Conservation (phyloP, 2,888 invertebrate species). For the Tubulanus polymorphus region DNA sequence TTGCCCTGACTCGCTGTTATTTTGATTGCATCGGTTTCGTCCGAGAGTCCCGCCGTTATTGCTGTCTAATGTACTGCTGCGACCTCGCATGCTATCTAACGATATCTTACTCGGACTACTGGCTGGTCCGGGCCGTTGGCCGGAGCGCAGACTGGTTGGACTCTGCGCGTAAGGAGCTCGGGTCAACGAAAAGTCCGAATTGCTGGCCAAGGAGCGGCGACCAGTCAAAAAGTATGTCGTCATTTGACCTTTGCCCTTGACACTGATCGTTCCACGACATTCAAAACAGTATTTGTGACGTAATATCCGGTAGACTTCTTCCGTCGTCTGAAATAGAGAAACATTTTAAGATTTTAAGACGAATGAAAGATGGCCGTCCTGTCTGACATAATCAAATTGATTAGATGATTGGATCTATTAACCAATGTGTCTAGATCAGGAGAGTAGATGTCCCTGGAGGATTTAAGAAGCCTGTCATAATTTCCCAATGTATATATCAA, state of each 20-base stretch:
- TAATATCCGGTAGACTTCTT: constrained; percentile 74
- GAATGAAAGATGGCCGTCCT: too few relatives aligned
- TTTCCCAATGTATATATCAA: too few relatives aligned
- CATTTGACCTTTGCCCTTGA: constrained; percentile 91
- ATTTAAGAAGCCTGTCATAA: too few relatives aligned
- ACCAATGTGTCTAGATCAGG: too few relatives aligned
- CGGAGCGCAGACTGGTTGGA: not conserved
- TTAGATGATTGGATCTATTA: too few relatives aligned
- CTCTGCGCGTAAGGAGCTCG: not conserved
- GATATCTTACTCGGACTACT: not conserved
- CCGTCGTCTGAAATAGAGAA: constrained; percentile 63
- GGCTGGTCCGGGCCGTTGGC: not conserved
- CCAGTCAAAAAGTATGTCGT: constrained; percentile 77
- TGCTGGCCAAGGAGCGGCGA: constrained; percentile 20
- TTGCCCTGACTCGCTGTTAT: not conserved
- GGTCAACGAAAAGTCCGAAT: not conserved
- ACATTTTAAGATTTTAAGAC: not conserved
- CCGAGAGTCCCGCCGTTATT: not conserved
- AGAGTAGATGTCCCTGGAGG: too few relatives aligned
- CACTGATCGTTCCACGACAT: constrained; percentile 65
- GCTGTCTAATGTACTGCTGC: not conserved
- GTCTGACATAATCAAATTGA: too few relatives aligned
- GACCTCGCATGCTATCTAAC: not conserved
- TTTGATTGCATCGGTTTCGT: not conserved
- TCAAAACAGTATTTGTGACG: constrained; percentile 52